These are phyloP conservation scores for Craseonycteris thonglongyai DNA, from an alignment of 2,113 vertebrate species.

Conservation along the genomic window DNA sequence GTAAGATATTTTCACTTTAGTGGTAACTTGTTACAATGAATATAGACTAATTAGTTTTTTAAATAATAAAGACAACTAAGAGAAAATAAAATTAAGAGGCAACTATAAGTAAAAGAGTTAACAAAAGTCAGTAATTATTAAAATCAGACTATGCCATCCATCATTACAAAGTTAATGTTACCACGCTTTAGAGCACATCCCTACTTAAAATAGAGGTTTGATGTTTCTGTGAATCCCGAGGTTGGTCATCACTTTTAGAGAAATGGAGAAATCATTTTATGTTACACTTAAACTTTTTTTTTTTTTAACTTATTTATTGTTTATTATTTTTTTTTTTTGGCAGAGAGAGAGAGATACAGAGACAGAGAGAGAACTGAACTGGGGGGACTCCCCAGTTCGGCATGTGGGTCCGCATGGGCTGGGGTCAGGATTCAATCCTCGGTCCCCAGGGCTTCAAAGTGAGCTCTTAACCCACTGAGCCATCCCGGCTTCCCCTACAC, in stretches of 20 bases:
- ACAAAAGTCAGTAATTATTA: background rate
- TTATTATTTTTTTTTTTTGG: too few relatives aligned
- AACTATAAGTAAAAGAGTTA: background rate
- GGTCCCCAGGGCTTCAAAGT: too few relatives aligned
- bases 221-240: background rate
- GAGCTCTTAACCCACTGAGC: too few relatives aligned
- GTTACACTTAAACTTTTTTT: slow-evolving; percentile 46
- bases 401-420: too few relatives aligned
- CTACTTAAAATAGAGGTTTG: slow-evolving; percentile 1
- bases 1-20: background rate
- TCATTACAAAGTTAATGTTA: background rate
- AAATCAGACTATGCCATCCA: background rate
- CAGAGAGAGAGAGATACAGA: too few relatives aligned
- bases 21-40: background rate
- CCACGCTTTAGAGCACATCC: background rate
- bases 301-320: too few relatives aligned
- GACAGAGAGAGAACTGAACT: too few relatives aligned
- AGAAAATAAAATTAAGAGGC: background rate
- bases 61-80: background rate
- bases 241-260: background rate
- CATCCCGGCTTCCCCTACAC: too few relatives aligned
- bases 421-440: too few relatives aligned
- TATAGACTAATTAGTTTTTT: background rate
- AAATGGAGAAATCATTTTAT: slow-evolving; percentile 15
- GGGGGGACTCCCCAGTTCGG: too few relatives aligned